These are phyloP conservation scores for Eciton burchellii DNA, from an alignment of 1,140 invertebrate genomes.

Conservation along the genomic window DNA sequence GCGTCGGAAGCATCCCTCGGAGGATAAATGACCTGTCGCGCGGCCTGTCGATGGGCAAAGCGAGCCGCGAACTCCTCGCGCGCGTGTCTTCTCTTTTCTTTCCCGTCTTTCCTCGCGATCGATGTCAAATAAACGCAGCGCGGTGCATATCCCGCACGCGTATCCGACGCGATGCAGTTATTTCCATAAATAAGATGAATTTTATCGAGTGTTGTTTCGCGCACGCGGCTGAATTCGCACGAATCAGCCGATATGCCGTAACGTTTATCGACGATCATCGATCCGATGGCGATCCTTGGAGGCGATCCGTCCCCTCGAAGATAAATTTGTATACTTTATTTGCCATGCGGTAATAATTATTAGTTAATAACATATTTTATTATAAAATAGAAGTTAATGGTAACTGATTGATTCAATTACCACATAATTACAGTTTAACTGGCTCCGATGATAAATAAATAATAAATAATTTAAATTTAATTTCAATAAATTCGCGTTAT, in stretches of 20 bases:
- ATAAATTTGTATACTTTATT: conserved; percentile 64
- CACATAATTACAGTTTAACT: conserved; percentile 68
- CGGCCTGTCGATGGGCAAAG: conserved; percentile 1
- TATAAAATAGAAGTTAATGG: conserved; percentile 73
- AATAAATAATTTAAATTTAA: conserved; percentile 73
- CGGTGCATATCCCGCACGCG: too few relatives aligned
- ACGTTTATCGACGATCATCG: conserved; percentile 2
- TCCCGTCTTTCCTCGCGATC: too few relatives aligned
- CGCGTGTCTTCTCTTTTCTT: too few relatives aligned
- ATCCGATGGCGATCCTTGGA: neutral
- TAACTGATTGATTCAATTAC: conserved; percentile 70
- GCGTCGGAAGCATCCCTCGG: conserved; percentile 56
- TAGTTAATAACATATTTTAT: conserved; percentile 71
- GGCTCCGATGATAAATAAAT: conserved; percentile 68
- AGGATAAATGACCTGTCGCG: conserved; percentile 67
- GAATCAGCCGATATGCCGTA: neutral
- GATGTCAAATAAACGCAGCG: too few relatives aligned
- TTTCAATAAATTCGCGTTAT: conserved; percentile 60
- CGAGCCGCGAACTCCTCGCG: neutral
- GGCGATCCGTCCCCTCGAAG: conserved; percentile 19
- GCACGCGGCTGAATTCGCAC: too few relatives aligned
- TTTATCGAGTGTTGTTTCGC: too few relatives aligned
- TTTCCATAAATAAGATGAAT: too few relatives aligned
- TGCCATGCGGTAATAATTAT: conserved; percentile 62
- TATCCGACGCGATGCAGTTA: too few relatives aligned